phyloP scores from a whole-genome alignment of 2,888 invertebrate species.

The Thysanoteuthis rhombus region DNA sequence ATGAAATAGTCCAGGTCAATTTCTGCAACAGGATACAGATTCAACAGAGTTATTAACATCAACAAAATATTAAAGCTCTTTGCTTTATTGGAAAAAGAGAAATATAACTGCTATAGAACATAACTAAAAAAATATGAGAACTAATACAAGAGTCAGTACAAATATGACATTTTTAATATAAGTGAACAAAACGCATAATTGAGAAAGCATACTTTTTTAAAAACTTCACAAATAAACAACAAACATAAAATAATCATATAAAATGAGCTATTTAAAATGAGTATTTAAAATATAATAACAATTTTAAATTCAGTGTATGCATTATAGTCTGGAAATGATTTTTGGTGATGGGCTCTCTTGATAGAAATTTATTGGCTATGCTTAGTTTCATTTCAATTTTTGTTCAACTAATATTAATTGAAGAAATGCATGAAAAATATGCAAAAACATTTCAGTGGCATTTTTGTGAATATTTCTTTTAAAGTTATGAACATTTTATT shows the following conservation, averaged over 20 bases:
- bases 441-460: too few species aligned
- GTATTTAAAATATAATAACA: neutral
- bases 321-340: neutral
- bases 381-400: too few species aligned
- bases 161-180: neutral
- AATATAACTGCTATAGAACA: neutral
- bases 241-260: neutral
- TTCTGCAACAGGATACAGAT: neutral
- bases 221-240: neutral
- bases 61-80: neutral
- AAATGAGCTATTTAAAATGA: neutral
- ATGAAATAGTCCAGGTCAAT: neutral
- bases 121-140: neutral
- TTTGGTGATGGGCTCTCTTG: too few species aligned
- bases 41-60: neutral
- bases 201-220: neutral
- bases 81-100: neutral
- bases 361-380: too few species aligned
- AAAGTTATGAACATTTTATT: too few species aligned
- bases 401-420: too few species aligned
- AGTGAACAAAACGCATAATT: neutral
- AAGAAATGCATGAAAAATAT: too few species aligned
- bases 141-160: neutral
- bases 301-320: neutral
- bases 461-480: too few species aligned